Evolutionary conservation across 2,113 vertebrate genomes (phyloP), one percentile per base, ranked within the genome.

Genomic region (Colistium nudipinnis): DNA sequence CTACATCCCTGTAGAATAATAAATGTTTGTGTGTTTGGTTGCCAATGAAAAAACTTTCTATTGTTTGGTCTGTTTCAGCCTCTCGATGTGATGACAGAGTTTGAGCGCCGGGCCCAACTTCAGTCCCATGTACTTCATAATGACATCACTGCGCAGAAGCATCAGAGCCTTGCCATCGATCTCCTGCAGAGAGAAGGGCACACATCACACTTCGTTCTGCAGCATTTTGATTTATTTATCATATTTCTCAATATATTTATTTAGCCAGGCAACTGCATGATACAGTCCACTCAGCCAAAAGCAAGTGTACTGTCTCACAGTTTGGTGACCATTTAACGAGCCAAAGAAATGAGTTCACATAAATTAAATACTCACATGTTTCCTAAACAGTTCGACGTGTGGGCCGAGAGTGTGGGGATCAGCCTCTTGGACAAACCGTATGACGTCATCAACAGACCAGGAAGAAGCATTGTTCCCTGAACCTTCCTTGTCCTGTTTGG

Each of bases 81-180:
- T 95, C 84, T 98, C 94, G 22, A 99, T 97, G 83, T 97, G 95
- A 87, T 96, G 94, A 78, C 95, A 97, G 54, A 99, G 83, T 83
- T 98, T 99, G 6, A 98, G 92, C 12, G 96, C 94, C 44, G 96
- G 94, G 20, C 96, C 97, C 70, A 99, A 90, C 85, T 98, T 98
- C 76, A 98, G 91, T 55, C 95, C 96, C 97, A 98, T 95, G 55
- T 97, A 97, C 90, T 96, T 98, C 94, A 98, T 97, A 36, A 97
- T 94, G 93, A 95, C 90, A 16, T 98, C 96, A 73, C 92, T 97
- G 49, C 94, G 93, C 81, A 99, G 94, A 65, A 98, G 87, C 51
- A 98, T 91, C 53, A 98, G 86, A 36, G 97, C 97, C 75, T 94
- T 96, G 49, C 98, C 98, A 81, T 99, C 97, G 14, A 99, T 98